Conservation (phyloP, 2,113 vertebrate species). For the Dasyprocta punctata region DNA sequence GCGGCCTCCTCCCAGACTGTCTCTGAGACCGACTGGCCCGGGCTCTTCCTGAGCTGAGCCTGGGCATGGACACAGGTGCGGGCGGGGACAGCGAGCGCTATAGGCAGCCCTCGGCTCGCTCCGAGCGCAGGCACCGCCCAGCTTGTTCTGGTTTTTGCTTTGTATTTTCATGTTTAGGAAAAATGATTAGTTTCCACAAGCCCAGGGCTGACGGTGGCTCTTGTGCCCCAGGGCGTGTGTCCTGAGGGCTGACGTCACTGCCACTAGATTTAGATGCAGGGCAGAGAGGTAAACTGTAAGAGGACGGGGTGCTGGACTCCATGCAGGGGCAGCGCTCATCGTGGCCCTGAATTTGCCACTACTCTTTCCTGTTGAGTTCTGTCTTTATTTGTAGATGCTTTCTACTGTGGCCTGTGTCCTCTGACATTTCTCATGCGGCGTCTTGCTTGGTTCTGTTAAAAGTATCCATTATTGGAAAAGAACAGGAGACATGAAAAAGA, state of each 20-base stretch:
- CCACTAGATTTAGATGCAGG: neutral
- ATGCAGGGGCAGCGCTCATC: neutral
- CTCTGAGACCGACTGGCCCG: too few relatives aligned
- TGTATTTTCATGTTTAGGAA: too few relatives aligned
- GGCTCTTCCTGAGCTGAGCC: too few relatives aligned
- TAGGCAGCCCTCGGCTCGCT: too few relatives aligned
- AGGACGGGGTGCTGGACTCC: neutral
- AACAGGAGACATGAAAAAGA: neutral
- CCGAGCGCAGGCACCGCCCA: neutral
- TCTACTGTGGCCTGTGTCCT: neutral
- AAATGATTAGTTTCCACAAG: neutral
- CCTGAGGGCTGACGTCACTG: neutral
- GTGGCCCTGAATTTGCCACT: neutral
- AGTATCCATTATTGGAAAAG: neutral
- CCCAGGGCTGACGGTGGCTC: neutral
- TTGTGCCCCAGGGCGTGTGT: neutral
- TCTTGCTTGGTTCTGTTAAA: constrained; percentile 35
- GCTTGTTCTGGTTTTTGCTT: neutral
- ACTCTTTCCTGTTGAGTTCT: neutral
- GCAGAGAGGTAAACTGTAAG: neutral
- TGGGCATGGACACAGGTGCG: too few relatives aligned
- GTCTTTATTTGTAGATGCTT: constrained; percentile 24
- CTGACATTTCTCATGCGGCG: constrained; percentile 47
- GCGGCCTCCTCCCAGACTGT: neutral
- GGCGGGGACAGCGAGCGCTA: too few relatives aligned